Conservation (phyloP, 2,888 invertebrate genomes). For the Acrobasis consociella region DNA sequence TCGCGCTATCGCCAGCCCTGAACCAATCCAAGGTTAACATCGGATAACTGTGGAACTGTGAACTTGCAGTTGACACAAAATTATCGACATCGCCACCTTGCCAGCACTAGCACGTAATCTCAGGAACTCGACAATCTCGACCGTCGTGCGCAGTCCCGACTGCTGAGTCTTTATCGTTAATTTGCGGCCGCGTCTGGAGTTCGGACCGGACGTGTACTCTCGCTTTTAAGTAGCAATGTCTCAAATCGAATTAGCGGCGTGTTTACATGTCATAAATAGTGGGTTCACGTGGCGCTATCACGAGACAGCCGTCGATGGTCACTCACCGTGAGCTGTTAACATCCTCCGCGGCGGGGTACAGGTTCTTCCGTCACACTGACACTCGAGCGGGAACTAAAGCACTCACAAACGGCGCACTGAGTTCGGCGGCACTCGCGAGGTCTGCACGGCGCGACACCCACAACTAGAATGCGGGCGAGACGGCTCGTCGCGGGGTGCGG, state of each 20-base stretch:
- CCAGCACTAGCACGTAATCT: conserved; percentile 59
- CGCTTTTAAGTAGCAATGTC: conserved; percentile 62
- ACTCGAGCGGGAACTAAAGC: conserved; percentile 77
- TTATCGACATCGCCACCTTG: conserved; percentile 46
- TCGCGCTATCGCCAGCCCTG: conserved; percentile 78
- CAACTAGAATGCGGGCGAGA: conserved; percentile 81
- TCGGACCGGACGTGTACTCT: conserved; percentile 61
- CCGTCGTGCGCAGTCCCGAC: conserved; percentile 56
- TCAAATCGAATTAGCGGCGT: conserved; percentile 74
- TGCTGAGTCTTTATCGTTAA: conserved; percentile 65
- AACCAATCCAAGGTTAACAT: conserved; percentile 62
- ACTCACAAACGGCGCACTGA: conserved; percentile 82
- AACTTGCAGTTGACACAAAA: conserved; percentile 36
- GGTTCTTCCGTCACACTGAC: conserved; percentile 78
- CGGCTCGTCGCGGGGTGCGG: conserved; percentile 67
- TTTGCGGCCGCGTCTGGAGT: conserved; percentile 60
- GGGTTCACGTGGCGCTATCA: conserved; percentile 76
- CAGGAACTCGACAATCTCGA: conserved; percentile 78
- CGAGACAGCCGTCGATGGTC: conserved; percentile 65
- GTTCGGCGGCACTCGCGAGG: conserved; percentile 79
- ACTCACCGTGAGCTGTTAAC: conserved; percentile 83
- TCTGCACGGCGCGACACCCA: conserved; percentile 81
- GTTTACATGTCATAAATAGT: conserved; percentile 81
- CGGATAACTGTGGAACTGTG: conserved; percentile 43
- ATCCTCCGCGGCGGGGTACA: conserved; percentile 75